Base-by-base conservation (phyloP, 2,797 vertebrate genomes). In the Percopsis omiscomaycus region DNA sequence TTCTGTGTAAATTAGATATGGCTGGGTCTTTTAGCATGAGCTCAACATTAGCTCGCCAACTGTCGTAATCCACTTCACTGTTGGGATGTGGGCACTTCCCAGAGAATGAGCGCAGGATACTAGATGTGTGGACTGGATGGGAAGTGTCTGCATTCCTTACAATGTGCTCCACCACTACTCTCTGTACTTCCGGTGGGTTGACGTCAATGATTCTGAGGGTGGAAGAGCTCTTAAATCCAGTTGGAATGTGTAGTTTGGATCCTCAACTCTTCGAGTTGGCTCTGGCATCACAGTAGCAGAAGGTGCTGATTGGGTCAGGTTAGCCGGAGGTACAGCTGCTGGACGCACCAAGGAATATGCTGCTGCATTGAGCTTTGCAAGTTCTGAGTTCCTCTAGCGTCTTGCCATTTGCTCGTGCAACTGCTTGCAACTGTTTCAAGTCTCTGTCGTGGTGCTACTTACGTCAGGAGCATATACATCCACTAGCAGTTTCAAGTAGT, bases 81-180 rank as follows among this genome's bases (percentile, higher is more conserved):
- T 12, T 48, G 11, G 11, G 46, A 48, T 48, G 46, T 12, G 46
- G n/a, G 46, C 5, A 3, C 11, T 6, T 11, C 9, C 11, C 11
- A 3, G n/a, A 11, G n/a, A 12, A 11, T 48, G 11, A 12, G 46
- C 46, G 1, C 32, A 37, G 32, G 5, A 5, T 37, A 8, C 32
- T 37, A 8, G 32, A 50, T 15, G 14, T 50, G 49, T 50, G 49
- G 14, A n/a, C 49, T 50, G 13, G 49, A n/a, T n/a, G 5, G 5
- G 16, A 50, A 50, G 4, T 16, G 13, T 50, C 49, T 15, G 14
- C 14, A n/a, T 50, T 16, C 49, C n/a, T 16, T 50, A 16, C 49
- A n/a, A 50, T 15, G 49, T 50, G 49, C 49, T 50, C 49, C 49
- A 50, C 49, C 13, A 50, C 14, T 50, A 50, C 48, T n/a, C 48